A percentile compares a stretch with the other conserved stretches of the same genome.
Evolutionary conservation across 2,888 invertebrate genomes (phyloP).

Genomic region (Luffia ferchaultella): DNA sequence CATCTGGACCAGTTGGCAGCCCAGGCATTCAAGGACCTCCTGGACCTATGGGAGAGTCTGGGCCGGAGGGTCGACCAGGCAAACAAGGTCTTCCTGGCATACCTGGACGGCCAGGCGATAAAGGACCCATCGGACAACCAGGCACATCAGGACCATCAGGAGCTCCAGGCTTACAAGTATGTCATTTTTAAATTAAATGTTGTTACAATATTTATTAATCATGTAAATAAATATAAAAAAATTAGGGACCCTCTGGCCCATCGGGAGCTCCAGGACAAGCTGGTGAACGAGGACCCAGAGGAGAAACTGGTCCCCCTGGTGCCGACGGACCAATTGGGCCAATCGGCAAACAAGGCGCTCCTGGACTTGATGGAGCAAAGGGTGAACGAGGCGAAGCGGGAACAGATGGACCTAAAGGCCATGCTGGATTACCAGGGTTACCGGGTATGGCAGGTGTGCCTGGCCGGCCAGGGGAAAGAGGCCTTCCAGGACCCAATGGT

Average conservation of each 20-base stretch:
- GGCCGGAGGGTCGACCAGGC: constrained; percentile 70
- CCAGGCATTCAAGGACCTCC: constrained; percentile 73
- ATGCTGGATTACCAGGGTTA: constrained; percentile 82
- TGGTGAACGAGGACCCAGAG: constrained; percentile 76
- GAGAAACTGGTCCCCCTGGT: constrained; percentile 78
- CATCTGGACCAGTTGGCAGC: constrained; percentile 72
- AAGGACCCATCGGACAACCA: constrained; percentile 72
- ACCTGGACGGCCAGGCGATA: constrained; percentile 77
- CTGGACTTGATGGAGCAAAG: constrained; percentile 78
- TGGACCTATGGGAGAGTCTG: constrained; percentile 69
- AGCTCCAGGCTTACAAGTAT: constrained; percentile 73
- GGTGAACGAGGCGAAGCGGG: constrained; percentile 70
- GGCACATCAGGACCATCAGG: constrained; percentile 73
- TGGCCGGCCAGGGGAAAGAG: constrained; percentile 75
- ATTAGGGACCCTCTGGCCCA: constrained; percentile 72
- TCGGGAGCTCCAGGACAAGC: constrained; percentile 72
- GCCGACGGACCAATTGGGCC: constrained; percentile 79
- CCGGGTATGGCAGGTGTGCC: constrained; percentile 79
- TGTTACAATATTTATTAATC: background rate
- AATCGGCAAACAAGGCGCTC: constrained; percentile 79
- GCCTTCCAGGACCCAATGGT: constrained; percentile 70
- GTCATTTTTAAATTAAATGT: background rate
- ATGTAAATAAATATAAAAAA: constrained; percentile 5
- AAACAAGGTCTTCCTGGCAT: constrained; percentile 77
- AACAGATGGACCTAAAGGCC: constrained; percentile 79